phyloP scores from a whole-genome alignment of 2,888 invertebrate species.

The Blastobasis adustella region DNA sequence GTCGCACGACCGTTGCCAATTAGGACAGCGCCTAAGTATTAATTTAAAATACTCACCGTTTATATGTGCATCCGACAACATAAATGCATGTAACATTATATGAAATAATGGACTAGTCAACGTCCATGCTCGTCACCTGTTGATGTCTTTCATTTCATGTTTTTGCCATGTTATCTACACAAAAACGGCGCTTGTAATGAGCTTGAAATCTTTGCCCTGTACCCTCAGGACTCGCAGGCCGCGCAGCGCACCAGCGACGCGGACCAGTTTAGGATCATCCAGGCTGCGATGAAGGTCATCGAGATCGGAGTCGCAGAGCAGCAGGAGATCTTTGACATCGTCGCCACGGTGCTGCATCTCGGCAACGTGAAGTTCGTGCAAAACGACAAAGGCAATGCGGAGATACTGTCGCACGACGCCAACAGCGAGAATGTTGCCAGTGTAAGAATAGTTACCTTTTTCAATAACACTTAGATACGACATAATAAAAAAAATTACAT shows the following conservation, averaged over 20 bases:
- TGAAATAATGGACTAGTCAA: no score
- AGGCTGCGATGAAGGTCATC: slow-evolving; percentile 84
- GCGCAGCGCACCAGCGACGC: slow-evolving; percentile 72
- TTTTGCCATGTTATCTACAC: no score
- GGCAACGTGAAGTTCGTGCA: slow-evolving; percentile 90
- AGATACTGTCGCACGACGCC: slow-evolving; percentile 78
- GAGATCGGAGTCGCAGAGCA: slow-evolving; percentile 84
- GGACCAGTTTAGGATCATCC: slow-evolving; percentile 80
- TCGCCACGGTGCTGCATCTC: slow-evolving; percentile 89
- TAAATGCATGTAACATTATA: no score
- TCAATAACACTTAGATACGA: no score
- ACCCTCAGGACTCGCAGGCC: slow-evolving; percentile 34
- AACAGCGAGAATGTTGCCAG: slow-evolving; percentile 76
- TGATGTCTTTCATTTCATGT: no score
- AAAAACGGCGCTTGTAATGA: no score
- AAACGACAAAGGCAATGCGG: slow-evolving; percentile 80
- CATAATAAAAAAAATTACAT: no score
- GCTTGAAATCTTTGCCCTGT: not conserved
- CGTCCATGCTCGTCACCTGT: no score
- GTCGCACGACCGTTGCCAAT: no score
- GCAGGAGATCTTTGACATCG: slow-evolving; percentile 84
- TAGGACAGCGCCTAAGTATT: no score
- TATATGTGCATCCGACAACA: no score
- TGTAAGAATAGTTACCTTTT: slow-evolving; percentile 54
- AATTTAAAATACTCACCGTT: no score